These are phyloP conservation scores for Clarias macrocephalus DNA, from an alignment of 2,113 vertebrate species.

Conservation along the genomic window DNA sequence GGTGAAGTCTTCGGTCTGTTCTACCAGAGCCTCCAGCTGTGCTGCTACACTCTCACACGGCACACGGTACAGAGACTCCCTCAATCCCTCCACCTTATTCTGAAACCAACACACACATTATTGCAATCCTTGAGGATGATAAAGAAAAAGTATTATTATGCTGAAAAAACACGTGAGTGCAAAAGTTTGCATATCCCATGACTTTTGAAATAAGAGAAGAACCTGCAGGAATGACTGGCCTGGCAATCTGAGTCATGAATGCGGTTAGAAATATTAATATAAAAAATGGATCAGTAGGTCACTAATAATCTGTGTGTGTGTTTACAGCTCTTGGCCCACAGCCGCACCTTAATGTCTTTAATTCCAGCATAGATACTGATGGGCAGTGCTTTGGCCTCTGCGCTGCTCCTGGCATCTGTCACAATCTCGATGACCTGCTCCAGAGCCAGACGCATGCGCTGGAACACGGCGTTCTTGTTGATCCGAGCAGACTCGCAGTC, in stretches of 20 bases:
- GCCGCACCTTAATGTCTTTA: conserved; percentile 90
- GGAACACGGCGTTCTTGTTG: conserved; percentile 96
- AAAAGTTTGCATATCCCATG: neutral
- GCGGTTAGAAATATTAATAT: neutral
- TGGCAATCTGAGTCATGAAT: neutral
- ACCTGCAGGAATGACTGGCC: neutral
- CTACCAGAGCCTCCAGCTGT: conserved; percentile 85
- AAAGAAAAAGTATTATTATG: neutral
- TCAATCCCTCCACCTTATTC: conserved; percentile 83
- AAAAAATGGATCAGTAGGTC: neutral
- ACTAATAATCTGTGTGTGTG: neutral
- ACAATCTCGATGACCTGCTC: conserved; percentile 97
- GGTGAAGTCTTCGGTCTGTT: conserved; percentile 94
- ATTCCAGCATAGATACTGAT: conserved; percentile 88
- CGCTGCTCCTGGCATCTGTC: conserved; percentile 82
- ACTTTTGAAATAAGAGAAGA: neutral
- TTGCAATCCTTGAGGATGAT: neutral
- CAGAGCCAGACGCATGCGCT: conserved; percentile 92
- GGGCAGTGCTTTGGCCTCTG: conserved; percentile 79
- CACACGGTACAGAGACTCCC: conserved; percentile 82
- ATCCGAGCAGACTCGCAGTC: conserved; percentile 94
- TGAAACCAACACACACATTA: conserved; percentile 38
- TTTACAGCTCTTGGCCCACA: neutral
- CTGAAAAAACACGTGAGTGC: neutral
- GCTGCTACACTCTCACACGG: conserved; percentile 81